Evolutionary conservation across 2,113 vertebrate genomes (phyloP).

Genomic region (Pomatostomus ruficeps): DNA sequence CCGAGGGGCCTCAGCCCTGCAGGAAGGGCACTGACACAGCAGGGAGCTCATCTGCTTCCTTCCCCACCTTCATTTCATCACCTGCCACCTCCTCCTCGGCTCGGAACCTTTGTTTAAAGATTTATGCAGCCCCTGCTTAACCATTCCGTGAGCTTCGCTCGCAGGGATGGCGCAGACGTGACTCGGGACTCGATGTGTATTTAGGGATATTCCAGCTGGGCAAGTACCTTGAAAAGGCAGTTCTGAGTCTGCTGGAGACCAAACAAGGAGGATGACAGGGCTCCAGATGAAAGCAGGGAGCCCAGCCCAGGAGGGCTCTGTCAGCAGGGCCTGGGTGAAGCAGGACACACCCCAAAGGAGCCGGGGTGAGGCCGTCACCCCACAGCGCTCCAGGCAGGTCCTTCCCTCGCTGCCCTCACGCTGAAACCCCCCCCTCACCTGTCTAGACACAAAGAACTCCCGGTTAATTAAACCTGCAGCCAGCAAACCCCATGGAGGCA

Average conservation of each 20-base stretch:
- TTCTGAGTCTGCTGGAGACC: background rate
- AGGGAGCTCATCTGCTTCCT: background rate
- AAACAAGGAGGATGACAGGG: background rate
- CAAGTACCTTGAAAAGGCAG: constrained; percentile 5
- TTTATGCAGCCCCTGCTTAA: background rate
- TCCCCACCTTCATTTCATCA: background rate
- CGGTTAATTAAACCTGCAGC: background rate
- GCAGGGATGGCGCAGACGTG: background rate
- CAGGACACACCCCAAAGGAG: background rate
- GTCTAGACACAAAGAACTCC: background rate
- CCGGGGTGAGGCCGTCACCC: fast-evolving
- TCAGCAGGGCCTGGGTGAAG: background rate
- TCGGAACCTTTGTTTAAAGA: background rate
- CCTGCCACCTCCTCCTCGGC: background rate
- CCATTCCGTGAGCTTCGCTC: fast-evolving
- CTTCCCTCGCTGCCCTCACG: background rate
- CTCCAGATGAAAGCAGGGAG: background rate
- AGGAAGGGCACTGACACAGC: background rate
- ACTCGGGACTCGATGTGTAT: background rate
- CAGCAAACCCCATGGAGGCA: background rate
- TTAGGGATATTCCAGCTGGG: constrained; percentile 24
- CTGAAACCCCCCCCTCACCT: background rate
- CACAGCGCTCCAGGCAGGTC: background rate
- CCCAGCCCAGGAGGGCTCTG: background rate
- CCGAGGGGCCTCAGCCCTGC: background rate